These are phyloP conservation scores for Torymus auratus DNA, from an alignment of 2,888 invertebrate genomes.

Conservation along the genomic window DNA sequence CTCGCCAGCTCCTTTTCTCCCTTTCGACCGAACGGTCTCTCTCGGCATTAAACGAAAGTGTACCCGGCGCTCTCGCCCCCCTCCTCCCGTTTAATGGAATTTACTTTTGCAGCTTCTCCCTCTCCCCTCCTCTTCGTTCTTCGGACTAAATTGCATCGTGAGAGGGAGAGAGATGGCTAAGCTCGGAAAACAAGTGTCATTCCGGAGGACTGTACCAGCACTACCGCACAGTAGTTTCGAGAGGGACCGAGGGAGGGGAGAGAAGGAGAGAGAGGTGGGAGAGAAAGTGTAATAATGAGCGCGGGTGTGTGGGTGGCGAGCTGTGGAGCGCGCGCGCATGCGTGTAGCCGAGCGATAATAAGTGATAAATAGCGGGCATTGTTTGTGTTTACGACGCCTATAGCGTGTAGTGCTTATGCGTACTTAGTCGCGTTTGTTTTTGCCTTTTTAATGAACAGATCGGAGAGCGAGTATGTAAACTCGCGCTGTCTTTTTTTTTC, in stretches of 20 bases:
- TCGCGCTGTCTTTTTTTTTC: neutral
- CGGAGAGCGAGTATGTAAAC: neutral
- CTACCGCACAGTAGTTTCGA: neutral
- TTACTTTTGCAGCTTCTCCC: slow-evolving; percentile 70
- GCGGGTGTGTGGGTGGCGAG: neutral
- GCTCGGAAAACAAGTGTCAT: slow-evolving; percentile 65
- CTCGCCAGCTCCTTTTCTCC: slow-evolving; percentile 3
- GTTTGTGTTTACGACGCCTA: slow-evolving; percentile 30
- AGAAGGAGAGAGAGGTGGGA: slow-evolving; percentile 29
- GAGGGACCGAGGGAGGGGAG: slow-evolving; percentile 6
- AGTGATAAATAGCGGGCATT: slow-evolving; percentile 43
- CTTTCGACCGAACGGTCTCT: slow-evolving; percentile 18
- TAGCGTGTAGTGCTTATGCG: no score
- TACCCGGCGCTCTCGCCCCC: slow-evolving; percentile 59
- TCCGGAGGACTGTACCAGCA: slow-evolving; percentile 37
- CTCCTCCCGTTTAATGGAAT: slow-evolving; percentile 65
- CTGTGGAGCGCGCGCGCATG: slow-evolving; percentile 1
- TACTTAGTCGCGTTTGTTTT: neutral
- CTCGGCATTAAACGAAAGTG: slow-evolving; percentile 68
- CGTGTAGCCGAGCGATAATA: slow-evolving; percentile 20
- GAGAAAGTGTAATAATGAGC: slow-evolving; percentile 34
- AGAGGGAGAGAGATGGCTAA: slow-evolving; percentile 35
- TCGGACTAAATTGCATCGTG: slow-evolving; percentile 64
- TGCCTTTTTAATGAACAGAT: slow-evolving; percentile 14
- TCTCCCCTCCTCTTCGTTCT: slow-evolving; percentile 42